phyloP scores from a whole-genome alignment of 2,113 vertebrate species.

The Caloenas nicobarica region DNA sequence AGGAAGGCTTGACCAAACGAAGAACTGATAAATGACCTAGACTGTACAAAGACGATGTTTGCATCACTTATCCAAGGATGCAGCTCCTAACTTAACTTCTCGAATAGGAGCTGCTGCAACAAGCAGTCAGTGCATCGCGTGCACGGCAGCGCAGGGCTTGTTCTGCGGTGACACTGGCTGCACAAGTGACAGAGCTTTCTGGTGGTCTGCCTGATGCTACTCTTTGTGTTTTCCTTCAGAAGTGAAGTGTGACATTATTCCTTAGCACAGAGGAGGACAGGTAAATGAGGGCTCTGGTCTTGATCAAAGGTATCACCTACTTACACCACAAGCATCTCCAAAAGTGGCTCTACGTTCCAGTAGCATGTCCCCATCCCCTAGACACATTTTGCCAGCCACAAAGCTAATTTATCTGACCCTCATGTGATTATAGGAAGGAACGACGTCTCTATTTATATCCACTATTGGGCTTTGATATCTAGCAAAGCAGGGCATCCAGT shows the following conservation, averaged over 20 bases:
- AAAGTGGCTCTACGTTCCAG: neutral
- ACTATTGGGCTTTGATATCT: rapidly evolving
- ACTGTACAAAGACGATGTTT: neutral
- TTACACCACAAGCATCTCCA: neutral
- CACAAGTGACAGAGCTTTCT: neutral
- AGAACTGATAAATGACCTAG: neutral
- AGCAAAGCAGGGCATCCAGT: neutral
- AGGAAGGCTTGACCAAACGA: neutral
- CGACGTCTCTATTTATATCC: neutral
- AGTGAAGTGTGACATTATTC: neutral
- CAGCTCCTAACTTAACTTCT: neutral
- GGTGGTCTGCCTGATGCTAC: neutral
- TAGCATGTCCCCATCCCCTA: rapidly evolving
- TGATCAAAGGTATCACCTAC: neutral
- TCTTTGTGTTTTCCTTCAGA: neutral
- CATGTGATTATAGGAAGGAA: neutral
- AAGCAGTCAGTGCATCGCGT: neutral
- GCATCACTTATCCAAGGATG: neutral
- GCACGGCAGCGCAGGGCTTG: neutral
- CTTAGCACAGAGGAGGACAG: neutral
- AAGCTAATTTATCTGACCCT: neutral
- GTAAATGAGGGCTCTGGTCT: neutral
- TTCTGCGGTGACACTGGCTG: neutral
- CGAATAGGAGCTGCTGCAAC: neutral
- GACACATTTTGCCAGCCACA: neutral